Base-by-base conservation (phyloP, 2,797 vertebrate species). In the Cossypha polioptera region DNA sequence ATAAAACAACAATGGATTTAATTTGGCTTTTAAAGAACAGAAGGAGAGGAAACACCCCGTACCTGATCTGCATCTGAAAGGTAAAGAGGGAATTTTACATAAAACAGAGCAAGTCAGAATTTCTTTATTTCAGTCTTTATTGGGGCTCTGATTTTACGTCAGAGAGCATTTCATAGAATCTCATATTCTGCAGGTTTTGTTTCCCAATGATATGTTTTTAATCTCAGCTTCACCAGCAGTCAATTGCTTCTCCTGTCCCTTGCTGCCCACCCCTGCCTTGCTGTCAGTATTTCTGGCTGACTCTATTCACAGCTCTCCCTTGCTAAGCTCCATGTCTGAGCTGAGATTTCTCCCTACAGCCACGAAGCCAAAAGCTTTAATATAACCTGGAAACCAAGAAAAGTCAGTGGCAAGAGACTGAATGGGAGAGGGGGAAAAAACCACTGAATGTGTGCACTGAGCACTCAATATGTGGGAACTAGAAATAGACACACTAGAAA, bases 261-360 rank as follows among this genome's bases (percentile, higher is more conserved):
- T 57, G 75, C 81, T 92, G 78, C 82, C 86, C 82, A 91, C 90
- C 90, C 89, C 80, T 92, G 81, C 92, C 84, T 94, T 90, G 24
- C 59, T 94, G 94, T 95, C 95, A 92, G 95, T 90, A 29, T 78
- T 96, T 94, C 92, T 96, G 88, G 78, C 87, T 90, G 72, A 82
- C 91, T 96, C 58, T 86, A 74, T 86, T 93, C 93, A 73, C 90
- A 92, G 78, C 78, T 53, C 75, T 88, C 77, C 84, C 72, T 92
- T 57, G 38, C 66, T 77, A 61, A 92, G 79, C 86, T 94, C 65
- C 1, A 28, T 2, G 19, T 79, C 83, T 76, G 87, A 1, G 0
- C 82, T 92, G 75, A 95, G 88, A 77, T 92, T 96, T 95, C 69
- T 96, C 55, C 78, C 83, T 90, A 25, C 85, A 91, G 67, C 66